A percentile compares a stretch with the other conserved stretches of the same genome.
Conservation (phyloP, 2,888 invertebrate genomes). For the Gymnoscelis rufifasciata region DNA sequence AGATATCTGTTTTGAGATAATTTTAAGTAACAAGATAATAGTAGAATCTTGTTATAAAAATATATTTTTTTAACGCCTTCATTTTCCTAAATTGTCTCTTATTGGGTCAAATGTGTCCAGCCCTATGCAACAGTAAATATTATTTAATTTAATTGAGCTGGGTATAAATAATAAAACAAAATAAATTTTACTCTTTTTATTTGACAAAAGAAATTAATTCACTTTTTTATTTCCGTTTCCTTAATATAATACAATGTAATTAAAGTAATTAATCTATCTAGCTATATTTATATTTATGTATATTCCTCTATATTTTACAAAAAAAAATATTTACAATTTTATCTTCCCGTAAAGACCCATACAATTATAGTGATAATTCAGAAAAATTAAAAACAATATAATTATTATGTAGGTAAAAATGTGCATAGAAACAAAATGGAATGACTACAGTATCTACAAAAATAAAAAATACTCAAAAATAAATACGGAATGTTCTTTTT, state of each 20-base stretch:
- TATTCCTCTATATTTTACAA: slow-evolving; percentile 74
- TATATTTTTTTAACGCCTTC: no score
- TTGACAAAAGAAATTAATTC: slow-evolving; percentile 78
- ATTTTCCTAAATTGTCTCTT: no score
- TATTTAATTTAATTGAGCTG: not conserved
- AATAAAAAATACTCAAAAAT: slow-evolving; percentile 34
- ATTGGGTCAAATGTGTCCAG: no score
- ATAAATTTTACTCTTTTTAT: slow-evolving; percentile 70
- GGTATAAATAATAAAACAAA: slow-evolving; percentile 50
- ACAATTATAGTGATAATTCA: slow-evolving; percentile 26
- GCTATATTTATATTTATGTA: slow-evolving; percentile 65
- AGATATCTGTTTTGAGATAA: no score
- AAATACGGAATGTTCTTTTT: slow-evolving; percentile 40
- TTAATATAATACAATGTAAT: slow-evolving; percentile 69
- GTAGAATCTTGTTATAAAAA: no score
- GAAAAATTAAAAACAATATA: slow-evolving; percentile 16
- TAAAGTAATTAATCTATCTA: slow-evolving; percentile 77
- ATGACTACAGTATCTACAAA: slow-evolving; percentile 31
- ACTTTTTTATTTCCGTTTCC: slow-evolving; percentile 73
- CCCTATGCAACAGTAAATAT: no score
- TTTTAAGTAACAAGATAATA: no score
- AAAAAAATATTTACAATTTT: slow-evolving; percentile 65
- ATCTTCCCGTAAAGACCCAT: slow-evolving; percentile 71
- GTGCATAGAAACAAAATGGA: slow-evolving; percentile 18
- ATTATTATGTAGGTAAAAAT: slow-evolving; percentile 13